phyloP scores from a whole-genome alignment of 2,888 invertebrate genomes.

The Plebejus anna region DNA sequence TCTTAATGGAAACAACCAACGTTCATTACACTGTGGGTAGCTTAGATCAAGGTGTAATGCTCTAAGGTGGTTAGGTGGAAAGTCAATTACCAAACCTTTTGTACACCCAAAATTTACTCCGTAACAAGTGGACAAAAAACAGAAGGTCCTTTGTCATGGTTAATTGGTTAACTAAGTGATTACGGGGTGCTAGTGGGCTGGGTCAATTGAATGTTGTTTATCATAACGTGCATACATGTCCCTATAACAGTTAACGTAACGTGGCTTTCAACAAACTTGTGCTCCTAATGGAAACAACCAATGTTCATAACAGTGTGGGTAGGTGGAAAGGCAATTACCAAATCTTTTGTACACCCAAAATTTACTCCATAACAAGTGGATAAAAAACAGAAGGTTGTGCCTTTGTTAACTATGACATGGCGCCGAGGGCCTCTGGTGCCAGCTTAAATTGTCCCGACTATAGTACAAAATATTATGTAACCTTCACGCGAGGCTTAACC shows the following conservation, averaged over 20 bases:
- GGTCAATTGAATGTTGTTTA: not conserved
- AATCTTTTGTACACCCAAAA: not conserved
- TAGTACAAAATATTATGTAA: not conserved
- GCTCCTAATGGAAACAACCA: not conserved
- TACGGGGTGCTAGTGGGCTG: not conserved
- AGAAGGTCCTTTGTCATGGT: no score
- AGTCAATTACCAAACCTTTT: not conserved
- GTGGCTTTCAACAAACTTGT: no score
- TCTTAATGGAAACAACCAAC: not conserved
- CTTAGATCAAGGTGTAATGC: no score
- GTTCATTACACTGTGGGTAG: not conserved
- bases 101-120: not conserved
- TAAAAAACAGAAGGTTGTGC: no score
- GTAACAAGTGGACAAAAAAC: not conserved
- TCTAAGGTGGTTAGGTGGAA: not conserved
- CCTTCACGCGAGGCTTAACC: not conserved
- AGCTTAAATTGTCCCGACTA: not conserved
- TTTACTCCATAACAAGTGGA: not conserved
- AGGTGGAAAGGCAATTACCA: slow-evolving; percentile 11
- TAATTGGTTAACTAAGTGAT: not conserved
- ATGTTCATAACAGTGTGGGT: not conserved
- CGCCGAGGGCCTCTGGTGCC: no score
- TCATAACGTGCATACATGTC: not conserved
- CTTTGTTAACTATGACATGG: no score
- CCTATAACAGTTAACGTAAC: not conserved